Percentiles rank a stretch among this genome's conserved stretches.
Conservation (phyloP, 2,797 vertebrate genomes). For the Bradypodion ventrale region DNA sequence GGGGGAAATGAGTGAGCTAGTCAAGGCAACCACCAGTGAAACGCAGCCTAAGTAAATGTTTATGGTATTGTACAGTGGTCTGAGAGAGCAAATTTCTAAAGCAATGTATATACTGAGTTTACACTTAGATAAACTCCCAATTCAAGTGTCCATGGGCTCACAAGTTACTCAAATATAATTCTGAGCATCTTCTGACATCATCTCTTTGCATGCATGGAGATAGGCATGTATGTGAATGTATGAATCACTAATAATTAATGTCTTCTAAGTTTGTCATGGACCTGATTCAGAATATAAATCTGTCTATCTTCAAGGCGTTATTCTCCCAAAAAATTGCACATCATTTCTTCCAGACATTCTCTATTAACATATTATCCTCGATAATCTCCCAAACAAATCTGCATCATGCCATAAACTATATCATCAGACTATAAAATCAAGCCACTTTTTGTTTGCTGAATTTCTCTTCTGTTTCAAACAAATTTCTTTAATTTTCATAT, state of each 20-base stretch:
- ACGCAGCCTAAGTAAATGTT: conserved; percentile 12
- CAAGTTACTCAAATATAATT: not conserved
- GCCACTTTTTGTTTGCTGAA: not conserved
- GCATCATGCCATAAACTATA: not conserved
- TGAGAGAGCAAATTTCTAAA: conserved; percentile 22
- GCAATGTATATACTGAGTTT: not conserved
- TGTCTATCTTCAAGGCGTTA: not conserved
- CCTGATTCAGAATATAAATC: not conserved
- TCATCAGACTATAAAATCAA: not conserved
- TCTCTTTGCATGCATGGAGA: not conserved
- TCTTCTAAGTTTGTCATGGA: not conserved
- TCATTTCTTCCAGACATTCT: not conserved
- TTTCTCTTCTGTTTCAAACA: not conserved
- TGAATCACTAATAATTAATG: not conserved
- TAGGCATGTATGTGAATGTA: not conserved
- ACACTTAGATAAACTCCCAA: conserved; percentile 11
- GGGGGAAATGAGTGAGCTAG: conserved; percentile 29
- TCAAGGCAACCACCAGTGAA: conserved; percentile 28
- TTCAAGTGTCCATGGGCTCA: not conserved
- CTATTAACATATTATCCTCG: not conserved
- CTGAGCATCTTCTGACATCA: not conserved
- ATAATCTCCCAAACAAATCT: too few species aligned
- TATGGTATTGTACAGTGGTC: not conserved
- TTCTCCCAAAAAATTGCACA: not conserved
- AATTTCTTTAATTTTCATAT: too few species aligned